Evolutionary conservation across 2,797 vertebrate species (phyloP), one percentile per base, ranked within the genome.

Genomic region (Sciaenops ocellatus): DNA sequence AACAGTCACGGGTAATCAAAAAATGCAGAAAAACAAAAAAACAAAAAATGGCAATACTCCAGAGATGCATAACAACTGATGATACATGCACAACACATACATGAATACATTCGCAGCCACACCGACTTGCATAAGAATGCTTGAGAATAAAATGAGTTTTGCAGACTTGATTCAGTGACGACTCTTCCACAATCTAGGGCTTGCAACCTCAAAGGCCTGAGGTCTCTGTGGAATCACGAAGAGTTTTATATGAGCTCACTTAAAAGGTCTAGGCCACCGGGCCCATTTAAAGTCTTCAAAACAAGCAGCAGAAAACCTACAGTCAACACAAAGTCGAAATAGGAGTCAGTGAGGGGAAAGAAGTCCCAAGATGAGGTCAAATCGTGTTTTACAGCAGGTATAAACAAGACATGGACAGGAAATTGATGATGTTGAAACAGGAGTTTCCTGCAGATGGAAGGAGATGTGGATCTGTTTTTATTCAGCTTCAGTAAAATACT

Each of bases 161-260:
- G 26, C 46, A 18, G 12, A 76, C 75, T 73, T 79, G 38, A 76
- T 55, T 78, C 11, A 65, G 22, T 52, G 13, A 57, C 17, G 51
- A 57, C 38, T 66, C 22, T 34, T 68, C 4, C 41, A 52, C 66
- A 65, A 56, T 67, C 24, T 8, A 34, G 11, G 8, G 3, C 26
- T 65, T 70, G 38, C n/a, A 57, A 63, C 67, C 71, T 74, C 54
- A 68, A 72, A 74, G 54, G 66, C 46, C 7, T 22, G 5, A 59
- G 30, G 22, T 61, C 75, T 68, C 67, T 50, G 50, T 54, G 72
- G 79, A 76, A 48, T 80, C 1, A 5, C 50, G 69, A 20, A n/a
- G 26, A 63, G 55, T 22, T 73, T 69, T 66, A 16, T 52, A 47
- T 48, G 48, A 51, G 22, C n/a, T 57, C 51, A 79, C 56, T 62